These are phyloP conservation scores for Coluber constrictor DNA, from an alignment of 2,797 vertebrate genomes.

Conservation along the genomic window DNA sequence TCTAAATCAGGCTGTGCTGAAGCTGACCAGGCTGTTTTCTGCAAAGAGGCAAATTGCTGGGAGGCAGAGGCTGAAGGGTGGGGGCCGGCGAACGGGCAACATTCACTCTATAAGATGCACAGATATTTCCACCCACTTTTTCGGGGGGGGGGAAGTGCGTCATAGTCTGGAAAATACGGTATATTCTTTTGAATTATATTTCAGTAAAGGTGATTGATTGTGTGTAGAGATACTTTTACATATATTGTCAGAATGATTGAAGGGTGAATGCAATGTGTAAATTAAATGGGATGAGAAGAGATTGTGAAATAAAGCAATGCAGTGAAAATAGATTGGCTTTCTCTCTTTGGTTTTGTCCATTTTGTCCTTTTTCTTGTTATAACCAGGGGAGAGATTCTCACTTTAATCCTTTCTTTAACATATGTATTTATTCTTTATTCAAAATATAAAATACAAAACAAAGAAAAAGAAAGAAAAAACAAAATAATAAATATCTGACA, in stretches of 20 bases:
- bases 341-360: slow-evolving; percentile 45
- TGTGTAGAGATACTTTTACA: slow-evolving; percentile 51
- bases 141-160: accelerated
- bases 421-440: neutral
- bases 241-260: slow-evolving; percentile 50
- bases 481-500: neutral
- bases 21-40: no score
- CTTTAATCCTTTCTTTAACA: slow-evolving; percentile 23
- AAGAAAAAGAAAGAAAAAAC: neutral
- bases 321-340: slow-evolving; percentile 52
- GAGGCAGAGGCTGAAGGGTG: no score
- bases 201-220: slow-evolving; percentile 45
- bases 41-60: no score
- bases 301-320: slow-evolving; percentile 68
- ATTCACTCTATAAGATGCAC: no score
- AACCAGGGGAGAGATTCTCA: slow-evolving; percentile 40
- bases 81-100: no score
- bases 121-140: no score
- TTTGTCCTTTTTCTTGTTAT: slow-evolving; percentile 48
- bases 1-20: no score
- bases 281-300: slow-evolving; percentile 56
- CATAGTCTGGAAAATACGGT: no score
- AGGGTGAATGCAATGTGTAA: slow-evolving; percentile 48
- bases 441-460: neutral
- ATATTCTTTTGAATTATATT: slow-evolving; percentile 57